These are phyloP conservation scores for Oeneis ivallda DNA, from an alignment of 2,888 invertebrate genomes.

Conservation along the genomic window DNA sequence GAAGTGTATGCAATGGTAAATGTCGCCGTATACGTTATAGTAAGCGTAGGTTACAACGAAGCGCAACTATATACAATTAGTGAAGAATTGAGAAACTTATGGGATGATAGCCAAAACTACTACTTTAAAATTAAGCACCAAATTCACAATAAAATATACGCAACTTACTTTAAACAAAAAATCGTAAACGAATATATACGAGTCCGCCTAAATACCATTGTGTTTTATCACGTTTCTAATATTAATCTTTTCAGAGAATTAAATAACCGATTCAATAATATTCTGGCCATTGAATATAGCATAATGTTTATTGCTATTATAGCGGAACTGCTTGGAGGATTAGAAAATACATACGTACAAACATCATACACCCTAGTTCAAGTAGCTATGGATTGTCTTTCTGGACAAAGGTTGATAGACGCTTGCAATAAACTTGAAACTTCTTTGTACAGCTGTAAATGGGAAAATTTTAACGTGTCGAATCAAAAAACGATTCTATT, in stretches of 20 bases:
- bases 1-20: slow-evolving; percentile 49
- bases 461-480: slow-evolving; percentile 58
- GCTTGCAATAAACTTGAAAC: slow-evolving; percentile 51
- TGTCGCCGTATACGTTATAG: slow-evolving; percentile 51
- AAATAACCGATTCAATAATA: slow-evolving; percentile 49
- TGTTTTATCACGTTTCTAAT: slow-evolving; percentile 49
- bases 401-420: slow-evolving; percentile 59
- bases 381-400: slow-evolving; percentile 57
- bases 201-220: slow-evolving; percentile 45
- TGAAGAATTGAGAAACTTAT: slow-evolving; percentile 51
- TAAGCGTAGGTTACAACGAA: slow-evolving; percentile 55
- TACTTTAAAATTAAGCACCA: slow-evolving; percentile 26
- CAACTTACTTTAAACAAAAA: slow-evolving; percentile 28
- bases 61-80: slow-evolving; percentile 56
- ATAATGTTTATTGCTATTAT: slow-evolving; percentile 52
- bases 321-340: slow-evolving; percentile 57
- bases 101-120: slow-evolving; percentile 48
- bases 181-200: slow-evolving; percentile 48
- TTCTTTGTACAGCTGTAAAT: slow-evolving; percentile 57
- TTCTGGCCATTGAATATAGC: slow-evolving; percentile 52
- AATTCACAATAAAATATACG: slow-evolving; percentile 14
- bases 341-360: slow-evolving; percentile 56
- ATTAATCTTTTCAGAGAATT: slow-evolving; percentile 46
- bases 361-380: slow-evolving; percentile 55
- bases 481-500: slow-evolving; percentile 57